These are phyloP conservation scores for Drosophila saltans DNA, from an alignment of 1,140 invertebrate species.

Conservation along the genomic window DNA sequence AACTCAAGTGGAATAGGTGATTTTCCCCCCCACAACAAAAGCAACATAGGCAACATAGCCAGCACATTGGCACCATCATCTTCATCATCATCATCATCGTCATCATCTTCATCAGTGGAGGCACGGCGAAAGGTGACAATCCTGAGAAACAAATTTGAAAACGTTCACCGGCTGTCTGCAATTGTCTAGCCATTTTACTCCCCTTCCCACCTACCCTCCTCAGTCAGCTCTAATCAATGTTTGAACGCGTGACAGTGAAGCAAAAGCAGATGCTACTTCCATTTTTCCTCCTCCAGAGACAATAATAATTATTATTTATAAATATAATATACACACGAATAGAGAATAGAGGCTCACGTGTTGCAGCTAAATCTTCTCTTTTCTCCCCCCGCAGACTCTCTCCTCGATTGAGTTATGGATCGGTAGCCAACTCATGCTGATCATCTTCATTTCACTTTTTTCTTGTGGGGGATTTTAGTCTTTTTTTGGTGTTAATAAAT, in stretches of 20 bases:
- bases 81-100: background rate
- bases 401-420: constrained; percentile 53
- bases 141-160: constrained; percentile 68
- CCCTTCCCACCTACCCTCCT: background rate
- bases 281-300: constrained; percentile 12
- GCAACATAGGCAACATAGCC: no score
- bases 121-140: constrained; percentile 65
- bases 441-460: constrained; percentile 14
- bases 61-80: background rate
- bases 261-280: constrained; percentile 24
- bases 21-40: background rate
- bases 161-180: constrained; percentile 17
- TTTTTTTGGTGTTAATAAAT: constrained; percentile 61
- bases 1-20: constrained; percentile 37
- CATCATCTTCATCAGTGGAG: constrained; percentile 30
- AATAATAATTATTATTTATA: constrained; percentile 75
- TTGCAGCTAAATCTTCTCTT: constrained; percentile 8
- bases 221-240: constrained; percentile 42
- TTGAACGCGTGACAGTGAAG: constrained; percentile 22
- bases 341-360: constrained; percentile 1
- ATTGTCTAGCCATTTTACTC: constrained; percentile 4
- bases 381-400: background rate
- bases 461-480: background rate
- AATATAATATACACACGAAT: constrained; percentile 53
- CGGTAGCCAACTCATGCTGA: constrained; percentile 9